phyloP scores from a whole-genome alignment of 2,113 vertebrate genomes.

The Alosa alosa region DNA sequence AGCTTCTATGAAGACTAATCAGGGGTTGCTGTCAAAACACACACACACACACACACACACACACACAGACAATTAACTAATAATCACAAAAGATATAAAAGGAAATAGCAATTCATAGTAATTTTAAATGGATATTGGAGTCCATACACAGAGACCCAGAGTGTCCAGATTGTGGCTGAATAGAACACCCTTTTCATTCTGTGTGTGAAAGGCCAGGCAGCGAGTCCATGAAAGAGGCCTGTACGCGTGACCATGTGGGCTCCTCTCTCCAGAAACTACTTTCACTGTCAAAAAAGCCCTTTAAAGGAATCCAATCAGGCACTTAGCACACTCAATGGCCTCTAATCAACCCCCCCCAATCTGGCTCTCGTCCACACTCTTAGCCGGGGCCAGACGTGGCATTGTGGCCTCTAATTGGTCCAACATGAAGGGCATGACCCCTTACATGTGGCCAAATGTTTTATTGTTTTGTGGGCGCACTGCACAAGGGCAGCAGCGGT shows the following conservation, averaged over 20 bases:
- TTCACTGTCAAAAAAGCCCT: not conserved
- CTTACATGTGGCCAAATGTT: not conserved
- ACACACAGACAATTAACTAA: not conserved
- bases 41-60: not conserved
- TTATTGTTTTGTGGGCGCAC: not conserved
- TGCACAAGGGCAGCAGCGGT: not conserved
- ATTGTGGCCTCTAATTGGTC: not conserved
- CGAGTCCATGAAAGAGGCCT: not conserved
- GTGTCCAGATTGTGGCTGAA: not conserved
- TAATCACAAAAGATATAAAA: not conserved
- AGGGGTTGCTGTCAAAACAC: not conserved
- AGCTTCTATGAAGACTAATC: not conserved
- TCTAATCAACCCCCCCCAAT: not conserved
- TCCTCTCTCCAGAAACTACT: not conserved
- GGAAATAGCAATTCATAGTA: not conserved
- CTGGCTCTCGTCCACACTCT: not conserved
- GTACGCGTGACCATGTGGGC: not conserved
- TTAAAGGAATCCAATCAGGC: conserved; percentile 3
- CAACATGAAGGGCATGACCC: not conserved
- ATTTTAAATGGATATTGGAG: not conserved
- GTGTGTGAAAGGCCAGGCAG: not conserved
- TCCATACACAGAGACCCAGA: not conserved
- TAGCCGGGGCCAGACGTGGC: not conserved
- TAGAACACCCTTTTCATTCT: not conserved
- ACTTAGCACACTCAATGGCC: not conserved